Base-by-base conservation (phyloP, 2,888 invertebrate species). In the Drosophila greeni region DNA sequence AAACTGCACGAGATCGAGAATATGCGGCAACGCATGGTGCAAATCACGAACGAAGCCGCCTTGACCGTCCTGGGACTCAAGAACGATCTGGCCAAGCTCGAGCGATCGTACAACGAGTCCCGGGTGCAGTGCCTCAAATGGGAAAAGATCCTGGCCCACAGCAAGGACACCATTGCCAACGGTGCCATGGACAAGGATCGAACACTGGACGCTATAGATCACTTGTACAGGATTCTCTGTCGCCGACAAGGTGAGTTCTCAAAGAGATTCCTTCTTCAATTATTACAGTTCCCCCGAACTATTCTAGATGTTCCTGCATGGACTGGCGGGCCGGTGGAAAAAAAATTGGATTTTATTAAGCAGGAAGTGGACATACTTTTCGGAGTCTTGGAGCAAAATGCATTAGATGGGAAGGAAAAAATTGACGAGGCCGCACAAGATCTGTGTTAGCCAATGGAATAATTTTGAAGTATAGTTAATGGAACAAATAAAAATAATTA, bases 21-120 rank as follows among this genome's bases (percentile, higher is more conserved):
- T 8, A 84, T 89, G 82, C 86, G 87, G n/a, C 76, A 82, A 34
- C 70, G 79, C 8, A 89, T 89, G 86, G 75, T 88, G 1, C 85
- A 86, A 55, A 73, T 87, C 23, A 86, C 87, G 0, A 87, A 86
- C 54, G 88, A 88, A 31, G 89, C 88, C 0, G 85, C 86, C 2
- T 71, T 87, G 1, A 84, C 84, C 0, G 81, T 88, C 0, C 56
- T 89, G 59, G 88, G 88, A 0, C 73, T 89, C 1, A 88, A 88
- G 45, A 89, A 87, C 33, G 86, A 89, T 68, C 66, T 89, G 3
- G 74, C 84, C 1, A 77, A 82, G 24, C 60, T 89, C 56, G 87
- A 89, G 52, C 73, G 87, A 24, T 74, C 78, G 0, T 89, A 88
- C 33, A 81, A 81, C 26, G 58, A 82, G 4, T 86, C 88, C 1